Conservation (phyloP, 2,113 vertebrate genomes). For the Saiga tatarica region DNA sequence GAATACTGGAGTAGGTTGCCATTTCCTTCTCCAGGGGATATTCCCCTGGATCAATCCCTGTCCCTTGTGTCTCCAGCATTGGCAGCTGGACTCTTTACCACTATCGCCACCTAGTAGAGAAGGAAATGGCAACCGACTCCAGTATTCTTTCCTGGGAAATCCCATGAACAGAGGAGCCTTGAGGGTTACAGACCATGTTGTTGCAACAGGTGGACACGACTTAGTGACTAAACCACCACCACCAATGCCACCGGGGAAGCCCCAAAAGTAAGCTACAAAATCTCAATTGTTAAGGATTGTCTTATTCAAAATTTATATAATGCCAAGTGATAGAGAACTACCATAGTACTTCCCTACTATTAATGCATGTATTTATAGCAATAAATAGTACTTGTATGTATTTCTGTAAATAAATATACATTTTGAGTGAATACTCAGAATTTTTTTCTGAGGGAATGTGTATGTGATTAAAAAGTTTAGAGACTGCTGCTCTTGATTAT, state of each 20-base stretch:
- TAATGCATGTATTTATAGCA: neutral
- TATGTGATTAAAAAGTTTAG: neutral
- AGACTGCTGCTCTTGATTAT: neutral
- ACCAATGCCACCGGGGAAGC: neutral
- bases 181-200: neutral
- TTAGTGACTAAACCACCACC: neutral
- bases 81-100: neutral
- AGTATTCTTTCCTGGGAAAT: neutral
- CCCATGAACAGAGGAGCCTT: neutral
- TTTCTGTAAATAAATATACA: neutral
- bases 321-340: neutral
- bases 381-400: neutral
- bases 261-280: neutral
- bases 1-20: neutral
- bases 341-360: neutral
- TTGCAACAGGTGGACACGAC: accelerated
- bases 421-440: neutral
- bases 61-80: neutral
- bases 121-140: neutral
- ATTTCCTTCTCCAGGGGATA: neutral
- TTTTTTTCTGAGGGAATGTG: neutral
- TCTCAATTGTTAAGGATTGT: neutral
- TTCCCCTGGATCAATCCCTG: neutral
- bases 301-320: neutral
- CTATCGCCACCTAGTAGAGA: neutral